These are phyloP conservation scores for Zaprionus gabonicus DNA, from an alignment of 1,140 invertebrate genomes.

Conservation along the genomic window DNA sequence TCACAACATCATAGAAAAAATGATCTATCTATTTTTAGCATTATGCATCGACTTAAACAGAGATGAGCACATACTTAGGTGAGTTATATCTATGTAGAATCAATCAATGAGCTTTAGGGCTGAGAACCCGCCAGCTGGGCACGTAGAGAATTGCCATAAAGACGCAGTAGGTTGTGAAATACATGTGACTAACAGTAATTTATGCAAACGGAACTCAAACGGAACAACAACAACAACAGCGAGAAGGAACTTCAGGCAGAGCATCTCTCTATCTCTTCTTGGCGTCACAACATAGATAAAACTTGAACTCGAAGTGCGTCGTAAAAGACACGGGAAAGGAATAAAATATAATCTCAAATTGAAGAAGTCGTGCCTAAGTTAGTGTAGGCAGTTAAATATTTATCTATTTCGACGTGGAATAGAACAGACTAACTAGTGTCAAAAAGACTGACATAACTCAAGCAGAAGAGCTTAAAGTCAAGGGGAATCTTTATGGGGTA, in stretches of 20 bases:
- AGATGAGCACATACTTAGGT: slow-evolving; percentile 61
- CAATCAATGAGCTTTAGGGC: slow-evolving; percentile 14
- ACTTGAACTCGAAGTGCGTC: background rate
- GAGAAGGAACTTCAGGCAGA: background rate
- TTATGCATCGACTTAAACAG: slow-evolving; percentile 32
- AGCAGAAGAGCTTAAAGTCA: background rate
- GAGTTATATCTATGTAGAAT: background rate
- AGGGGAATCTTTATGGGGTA: background rate
- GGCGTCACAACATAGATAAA: background rate
- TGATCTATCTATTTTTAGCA: slow-evolving; percentile 60
- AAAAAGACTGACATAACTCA: background rate
- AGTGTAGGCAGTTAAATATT: background rate
- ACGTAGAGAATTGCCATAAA: slow-evolving; percentile 47
- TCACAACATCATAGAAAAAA: slow-evolving; percentile 15
- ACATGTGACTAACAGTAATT: slow-evolving; percentile 30
- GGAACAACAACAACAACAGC: background rate
- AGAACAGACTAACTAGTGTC: background rate
- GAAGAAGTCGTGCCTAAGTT: background rate
- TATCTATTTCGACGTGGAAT: slow-evolving; percentile 4
- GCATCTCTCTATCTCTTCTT: slow-evolving; percentile 2
- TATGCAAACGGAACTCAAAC: slow-evolving; percentile 64
- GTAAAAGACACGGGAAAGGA: background rate
- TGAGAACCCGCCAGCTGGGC: slow-evolving; percentile 4
- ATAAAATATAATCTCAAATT: background rate
- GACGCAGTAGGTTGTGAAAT: slow-evolving; percentile 55